Conservation (phyloP, 2,888 invertebrate genomes). For the Bibio marci region DNA sequence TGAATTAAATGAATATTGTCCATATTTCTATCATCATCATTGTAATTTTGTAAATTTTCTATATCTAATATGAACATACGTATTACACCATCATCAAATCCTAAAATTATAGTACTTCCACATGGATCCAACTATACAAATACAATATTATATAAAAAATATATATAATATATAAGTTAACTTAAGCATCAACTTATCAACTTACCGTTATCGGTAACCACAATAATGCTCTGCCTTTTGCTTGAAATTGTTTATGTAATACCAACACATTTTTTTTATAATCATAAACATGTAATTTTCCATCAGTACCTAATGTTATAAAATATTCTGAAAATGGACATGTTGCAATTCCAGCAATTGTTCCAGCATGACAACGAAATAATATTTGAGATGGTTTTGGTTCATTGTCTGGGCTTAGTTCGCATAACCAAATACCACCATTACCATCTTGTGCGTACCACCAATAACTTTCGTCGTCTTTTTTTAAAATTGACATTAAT, state of each 20-base stretch:
- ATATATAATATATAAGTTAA: constrained; percentile 10
- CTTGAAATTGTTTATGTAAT: constrained; percentile 40
- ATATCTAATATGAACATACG: constrained; percentile 25
- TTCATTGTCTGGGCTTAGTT: constrained; percentile 38
- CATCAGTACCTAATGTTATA: constrained; percentile 54
- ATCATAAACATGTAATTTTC: constrained; percentile 56
- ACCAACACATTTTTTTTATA: constrained; percentile 41
- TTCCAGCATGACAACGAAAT: constrained; percentile 60
- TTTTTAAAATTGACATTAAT: not conserved
- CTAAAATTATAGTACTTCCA: constrained; percentile 47
- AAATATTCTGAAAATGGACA: constrained; percentile 53
- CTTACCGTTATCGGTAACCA: constrained; percentile 55
- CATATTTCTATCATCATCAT: constrained; percentile 13
- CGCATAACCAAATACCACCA: constrained; percentile 64
- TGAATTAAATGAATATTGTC: constrained; percentile 20
- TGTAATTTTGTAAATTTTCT: no score
- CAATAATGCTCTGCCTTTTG: constrained; percentile 37
- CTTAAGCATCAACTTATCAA: no score
- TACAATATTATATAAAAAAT: constrained; percentile 5
- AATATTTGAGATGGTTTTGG: constrained; percentile 30
- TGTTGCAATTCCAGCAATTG: constrained; percentile 46
- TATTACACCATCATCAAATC: constrained; percentile 55
- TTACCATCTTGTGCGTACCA: constrained; percentile 81
- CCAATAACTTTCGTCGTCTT: constrained; percentile 24
- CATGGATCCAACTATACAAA: constrained; percentile 37